Evolutionary conservation across 2,888 invertebrate genomes (phyloP).

Genomic region (Boloria euphrosyne): DNA sequence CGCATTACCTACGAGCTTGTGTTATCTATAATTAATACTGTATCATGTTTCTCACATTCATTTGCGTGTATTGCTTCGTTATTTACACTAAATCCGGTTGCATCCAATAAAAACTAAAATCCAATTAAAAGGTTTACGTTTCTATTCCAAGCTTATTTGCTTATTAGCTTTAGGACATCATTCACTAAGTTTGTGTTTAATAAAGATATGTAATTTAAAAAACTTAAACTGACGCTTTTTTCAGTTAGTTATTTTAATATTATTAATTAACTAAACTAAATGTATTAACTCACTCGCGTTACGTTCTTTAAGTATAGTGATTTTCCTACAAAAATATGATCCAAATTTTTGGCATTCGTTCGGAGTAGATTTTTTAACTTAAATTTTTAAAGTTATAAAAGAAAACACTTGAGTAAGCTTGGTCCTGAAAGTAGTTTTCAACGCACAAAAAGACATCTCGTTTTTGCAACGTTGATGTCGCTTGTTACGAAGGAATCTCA

Average conservation of each 20-base stretch:
- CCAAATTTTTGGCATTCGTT: too few species aligned
- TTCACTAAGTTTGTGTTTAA: background rate
- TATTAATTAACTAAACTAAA: too few species aligned
- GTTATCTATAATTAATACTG: conserved; percentile 1
- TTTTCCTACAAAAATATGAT: too few species aligned
- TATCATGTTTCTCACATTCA: conserved; percentile 16
- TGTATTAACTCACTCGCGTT: too few species aligned
- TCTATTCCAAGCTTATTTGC: conserved; percentile 13
- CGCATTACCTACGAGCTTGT: background rate
- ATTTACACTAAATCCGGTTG: conserved; percentile 18
- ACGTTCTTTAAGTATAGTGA: too few species aligned
- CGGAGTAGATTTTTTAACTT: too few species aligned
- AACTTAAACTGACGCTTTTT: background rate
- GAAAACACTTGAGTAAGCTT: too few species aligned
- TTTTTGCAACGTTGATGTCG: conserved; percentile 19
- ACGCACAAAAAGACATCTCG: too few species aligned
- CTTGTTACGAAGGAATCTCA: background rate
- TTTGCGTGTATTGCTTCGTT: conserved; percentile 20
- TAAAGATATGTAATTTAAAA: background rate
- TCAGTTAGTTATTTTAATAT: background rate
- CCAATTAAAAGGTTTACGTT: conserved; percentile 11
- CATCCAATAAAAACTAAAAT: conserved; percentile 26
- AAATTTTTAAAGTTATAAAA: too few species aligned
- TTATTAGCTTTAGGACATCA: conserved; percentile 9
- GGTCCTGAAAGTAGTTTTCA: too few species aligned